phyloP scores from a whole-genome alignment of 2,888 invertebrate species.

The Amblyjoppa proteus region DNA sequence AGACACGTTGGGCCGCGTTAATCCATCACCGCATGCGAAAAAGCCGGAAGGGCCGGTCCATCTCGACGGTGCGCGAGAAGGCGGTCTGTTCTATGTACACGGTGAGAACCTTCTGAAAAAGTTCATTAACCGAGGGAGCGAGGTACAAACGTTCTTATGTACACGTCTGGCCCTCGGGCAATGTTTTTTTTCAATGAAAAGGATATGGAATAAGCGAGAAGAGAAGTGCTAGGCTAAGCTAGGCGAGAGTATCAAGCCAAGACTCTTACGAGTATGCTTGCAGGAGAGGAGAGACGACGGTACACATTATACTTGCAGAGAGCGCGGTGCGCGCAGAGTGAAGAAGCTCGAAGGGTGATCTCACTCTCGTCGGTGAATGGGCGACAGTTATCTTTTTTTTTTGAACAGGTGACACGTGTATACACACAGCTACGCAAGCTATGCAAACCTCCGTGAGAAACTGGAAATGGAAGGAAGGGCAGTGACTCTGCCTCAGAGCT shows the following conservation, averaged over 20 bases:
- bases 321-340: not conserved
- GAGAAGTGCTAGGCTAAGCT: slow-evolving; percentile 38
- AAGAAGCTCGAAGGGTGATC: slow-evolving; percentile 48
- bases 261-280: slow-evolving; percentile 8
- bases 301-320: not conserved
- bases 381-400: slow-evolving; percentile 68
- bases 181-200: slow-evolving; percentile 61
- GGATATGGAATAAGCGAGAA: slow-evolving; percentile 45
- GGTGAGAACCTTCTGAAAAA: slow-evolving; percentile 64
- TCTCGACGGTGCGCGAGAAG: not conserved
- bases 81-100: slow-evolving; percentile 38
- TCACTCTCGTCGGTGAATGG: slow-evolving; percentile 77
- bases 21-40: slow-evolving; percentile 55
- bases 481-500: slow-evolving; percentile 39
- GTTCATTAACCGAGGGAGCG: slow-evolving; percentile 64
- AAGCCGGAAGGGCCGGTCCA: slow-evolving; percentile 46
- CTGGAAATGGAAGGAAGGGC: slow-evolving; percentile 50
- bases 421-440: slow-evolving; percentile 61
- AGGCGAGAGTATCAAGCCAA: slow-evolving; percentile 43
- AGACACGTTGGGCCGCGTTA: slow-evolving; percentile 28
- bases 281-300: not conserved
- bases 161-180: slow-evolving; percentile 64
- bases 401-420: slow-evolving; percentile 76
- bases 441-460: slow-evolving; percentile 57
- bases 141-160: slow-evolving; percentile 54